Percentiles rank a stretch among this genome's conserved stretches.
phyloP scores from a whole-genome alignment of 2,113 vertebrate genomes.

The Polyodon spathula region DNA sequence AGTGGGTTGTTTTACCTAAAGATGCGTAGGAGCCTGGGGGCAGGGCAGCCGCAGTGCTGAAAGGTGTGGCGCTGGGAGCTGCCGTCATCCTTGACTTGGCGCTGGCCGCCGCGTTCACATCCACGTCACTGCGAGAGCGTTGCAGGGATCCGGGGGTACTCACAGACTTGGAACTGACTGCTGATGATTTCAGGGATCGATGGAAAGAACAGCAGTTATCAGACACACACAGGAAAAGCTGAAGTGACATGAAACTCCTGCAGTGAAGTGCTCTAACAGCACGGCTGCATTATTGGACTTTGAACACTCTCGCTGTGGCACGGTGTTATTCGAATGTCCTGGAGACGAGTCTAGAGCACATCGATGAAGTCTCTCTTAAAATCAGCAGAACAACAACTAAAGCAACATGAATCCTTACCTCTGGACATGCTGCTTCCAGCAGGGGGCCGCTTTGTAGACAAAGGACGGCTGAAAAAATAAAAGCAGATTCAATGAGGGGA shows the following conservation, averaged over 20 bases:
- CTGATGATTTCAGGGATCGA: conserved; percentile 62
- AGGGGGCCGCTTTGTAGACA: conserved; percentile 83
- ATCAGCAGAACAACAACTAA: neutral
- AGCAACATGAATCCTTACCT: conserved; percentile 58
- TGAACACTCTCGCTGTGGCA: too few species aligned
- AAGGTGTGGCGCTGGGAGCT: conserved; percentile 64
- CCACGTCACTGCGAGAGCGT: conserved; percentile 91
- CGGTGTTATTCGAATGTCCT: too few species aligned
- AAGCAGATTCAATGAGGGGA: conserved; percentile 6
- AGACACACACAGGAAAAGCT: neutral
- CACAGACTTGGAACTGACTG: conserved; percentile 67
- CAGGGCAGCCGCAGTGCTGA: conserved; percentile 82
- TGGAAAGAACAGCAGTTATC: neutral
- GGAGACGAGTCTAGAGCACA: too few species aligned
- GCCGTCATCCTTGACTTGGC: conserved; percentile 85
- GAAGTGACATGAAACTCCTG: too few species aligned
- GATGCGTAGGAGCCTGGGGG: conserved; percentile 96
- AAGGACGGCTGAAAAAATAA: conserved; percentile 63
- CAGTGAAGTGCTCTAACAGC: too few species aligned
- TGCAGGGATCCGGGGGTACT: conserved; percentile 81
- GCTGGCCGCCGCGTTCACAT: conserved; percentile 90
- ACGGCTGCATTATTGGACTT: too few species aligned
- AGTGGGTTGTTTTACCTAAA: conserved; percentile 67
- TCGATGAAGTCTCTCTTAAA: neutral
- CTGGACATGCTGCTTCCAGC: conserved; percentile 81